Evolutionary conservation across 2,113 vertebrate genomes (phyloP), one percentile per base, ranked within the genome.

Genomic region (Dolichallabes microphthalmus): DNA sequence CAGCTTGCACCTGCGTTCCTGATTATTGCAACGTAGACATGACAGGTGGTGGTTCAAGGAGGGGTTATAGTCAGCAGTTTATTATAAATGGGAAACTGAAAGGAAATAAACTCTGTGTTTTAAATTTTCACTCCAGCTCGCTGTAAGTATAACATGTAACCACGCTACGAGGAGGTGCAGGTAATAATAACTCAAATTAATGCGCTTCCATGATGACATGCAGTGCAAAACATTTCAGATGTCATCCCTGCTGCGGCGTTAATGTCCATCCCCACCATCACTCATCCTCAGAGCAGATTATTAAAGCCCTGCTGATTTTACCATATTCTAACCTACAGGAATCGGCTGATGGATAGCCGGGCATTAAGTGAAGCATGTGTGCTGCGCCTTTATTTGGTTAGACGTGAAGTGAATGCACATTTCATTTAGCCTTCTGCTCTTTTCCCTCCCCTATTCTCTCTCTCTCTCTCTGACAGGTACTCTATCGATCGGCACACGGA

Each of bases 401-500:
- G 77, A 71, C 10, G 83, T 85, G 79, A 64, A 27, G 79, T 71
- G 89, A 85, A 87, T 81, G 63, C 78, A 82, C 80, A 53, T 30
- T 57, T 64, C 35, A 35, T 69, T 53, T 75, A 1, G 35, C 53
- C 19, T 11, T 61, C 20, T 30, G n/a, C 50, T 17, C 50, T 45
- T 39, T 39, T 73, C 32, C 17, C 17, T 7, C 17, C 7, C 35
- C 35, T 3, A 19, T 68, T 11, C 15, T 4, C 0, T n/a, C 3
- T 15, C 22, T 79, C 35, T 86, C 69, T 89, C 91, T 12, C 93
- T 63, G 92, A 83, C 90, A 99, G 98, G 96, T 99, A 99, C 94
- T 98, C 97, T 91, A 99, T 99, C 60, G 98, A 99, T 93, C 96
- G 98, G 5, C 97, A 99, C 89, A 99, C 97, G 22, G 98, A 99